Base-by-base conservation (phyloP, 1,140 invertebrate species). In the Coenobita brevimanus region DNA sequence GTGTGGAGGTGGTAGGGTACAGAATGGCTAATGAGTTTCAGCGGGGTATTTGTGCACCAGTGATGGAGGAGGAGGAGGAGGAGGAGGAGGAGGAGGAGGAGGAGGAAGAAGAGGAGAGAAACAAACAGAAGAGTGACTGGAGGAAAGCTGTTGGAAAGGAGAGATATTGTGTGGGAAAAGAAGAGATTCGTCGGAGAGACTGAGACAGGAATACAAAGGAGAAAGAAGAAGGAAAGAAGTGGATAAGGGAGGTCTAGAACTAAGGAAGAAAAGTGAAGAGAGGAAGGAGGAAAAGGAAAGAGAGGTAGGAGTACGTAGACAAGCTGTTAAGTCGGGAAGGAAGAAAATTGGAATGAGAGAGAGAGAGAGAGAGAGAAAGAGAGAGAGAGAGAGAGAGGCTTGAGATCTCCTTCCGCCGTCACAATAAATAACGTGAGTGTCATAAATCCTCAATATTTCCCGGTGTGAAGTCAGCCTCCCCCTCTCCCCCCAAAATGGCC, bases 401-500 rank as follows among this genome's bases (percentile, higher is more conserved):
- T 24, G 36, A 33, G 30, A 13, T 69, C 64, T 69, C 38, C 64
- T 27, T 69, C 13, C 15, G 24, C 33, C 1, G 30, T 21, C 67
- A 30, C 67, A 71, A 71, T 71, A 71, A 71, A 71, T 71, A 71
- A 71, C 67, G 67, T 33, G 30, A 71, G 67, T 33, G 67, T 38
- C 21, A 71, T 71, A 71, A 71, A 71, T 71, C 67, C 67, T 71
- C 67, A 30, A 71, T 71, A 71, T 71, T 71, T 71, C 67, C 67
- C 8, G 4, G 27, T 33, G 67, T 71, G 67, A 71, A 71, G 67
- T 71, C 67, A 71, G 27, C 10, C 36, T 38, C 67, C 41, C 67
- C 30, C 1, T 71, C 30, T 33, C 54, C n/a, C n/a, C n/a, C n/a
- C n/a, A n/a, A n/a, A n/a, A n/a, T n/a, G n/a, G n/a, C n/a, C n/a